These are phyloP conservation scores for Drosophila simulans DNA, from an alignment of 1,140 invertebrate genomes.

Conservation along the genomic window DNA sequence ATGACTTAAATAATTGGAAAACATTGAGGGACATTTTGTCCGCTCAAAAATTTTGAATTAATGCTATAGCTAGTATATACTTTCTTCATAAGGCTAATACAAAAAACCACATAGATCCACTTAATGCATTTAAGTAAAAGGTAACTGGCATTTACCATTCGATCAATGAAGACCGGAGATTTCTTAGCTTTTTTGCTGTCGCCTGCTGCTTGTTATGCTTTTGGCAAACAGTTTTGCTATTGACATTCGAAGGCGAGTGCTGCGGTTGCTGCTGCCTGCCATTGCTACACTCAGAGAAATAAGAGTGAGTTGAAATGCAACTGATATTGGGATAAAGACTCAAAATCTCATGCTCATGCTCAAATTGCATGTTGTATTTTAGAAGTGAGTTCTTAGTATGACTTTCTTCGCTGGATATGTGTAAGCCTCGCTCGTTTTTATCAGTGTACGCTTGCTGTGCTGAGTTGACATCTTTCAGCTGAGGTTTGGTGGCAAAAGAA, in stretches of 20 bases:
- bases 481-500: slow-evolving; percentile 17
- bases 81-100: too few species aligned
- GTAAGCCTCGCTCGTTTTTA: neutral
- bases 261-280: slow-evolving; percentile 29
- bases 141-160: slow-evolving; percentile 9
- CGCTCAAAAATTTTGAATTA: too few species aligned
- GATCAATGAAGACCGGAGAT: slow-evolving; percentile 6
- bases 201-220: slow-evolving; percentile 52
- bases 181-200: slow-evolving; percentile 27
- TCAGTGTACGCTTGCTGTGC: slow-evolving; percentile 14
- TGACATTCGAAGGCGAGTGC: slow-evolving; percentile 65
- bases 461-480: slow-evolving; percentile 64
- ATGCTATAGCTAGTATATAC: too few species aligned
- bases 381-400: too few species aligned
- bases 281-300: neutral
- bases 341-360: too few species aligned
- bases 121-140: neutral
- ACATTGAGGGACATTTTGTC: too few species aligned
- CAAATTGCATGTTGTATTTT: too few species aligned
- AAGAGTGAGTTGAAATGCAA: neutral
- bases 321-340: neutral
- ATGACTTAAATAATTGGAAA: too few species aligned
- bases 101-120: too few species aligned
- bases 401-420: neutral
- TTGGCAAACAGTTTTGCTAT: slow-evolving; percentile 74